phyloP scores from a whole-genome alignment of 2,888 invertebrate genomes.

The Chaetoderma sp. region DNA sequence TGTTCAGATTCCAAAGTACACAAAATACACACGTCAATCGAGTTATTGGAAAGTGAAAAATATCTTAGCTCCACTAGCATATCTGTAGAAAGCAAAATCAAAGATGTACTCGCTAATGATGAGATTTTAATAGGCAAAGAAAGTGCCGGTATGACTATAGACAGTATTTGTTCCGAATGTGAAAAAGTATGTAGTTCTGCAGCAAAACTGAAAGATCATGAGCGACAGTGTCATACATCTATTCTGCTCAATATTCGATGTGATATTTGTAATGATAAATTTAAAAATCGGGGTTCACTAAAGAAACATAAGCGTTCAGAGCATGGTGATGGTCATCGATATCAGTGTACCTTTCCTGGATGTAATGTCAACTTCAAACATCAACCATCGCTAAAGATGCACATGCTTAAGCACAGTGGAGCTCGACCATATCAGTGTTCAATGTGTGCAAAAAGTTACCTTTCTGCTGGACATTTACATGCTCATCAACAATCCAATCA shows the following conservation, averaged over 20 bases:
- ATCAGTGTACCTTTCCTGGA: slow-evolving; percentile 52
- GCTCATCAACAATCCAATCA: slow-evolving; percentile 59
- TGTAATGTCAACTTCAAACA: slow-evolving; percentile 59
- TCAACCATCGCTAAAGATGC: slow-evolving; percentile 58
- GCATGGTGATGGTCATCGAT: slow-evolving; percentile 52
- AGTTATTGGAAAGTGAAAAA: neutral
- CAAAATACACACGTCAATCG: neutral
- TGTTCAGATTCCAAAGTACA: neutral
- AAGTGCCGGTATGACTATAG: too few species aligned
- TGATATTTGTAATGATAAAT: slow-evolving; percentile 54
- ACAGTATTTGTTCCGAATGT: neutral
- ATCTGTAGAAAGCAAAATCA: neutral
- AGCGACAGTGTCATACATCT: too few species aligned
- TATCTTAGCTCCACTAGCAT: neutral
- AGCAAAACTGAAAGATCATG: neutral
- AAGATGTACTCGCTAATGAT: neutral
- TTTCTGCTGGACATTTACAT: slow-evolving; percentile 60
- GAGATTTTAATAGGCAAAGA: neutral
- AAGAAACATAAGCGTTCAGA: slow-evolving; percentile 59
- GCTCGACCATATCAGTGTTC: slow-evolving; percentile 54
- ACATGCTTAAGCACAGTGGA: slow-evolving; percentile 55
- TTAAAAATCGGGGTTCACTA: slow-evolving; percentile 52
- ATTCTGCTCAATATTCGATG: too few species aligned
- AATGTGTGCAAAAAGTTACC: slow-evolving; percentile 58
- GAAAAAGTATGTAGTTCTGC: neutral